Percentiles rank a stretch among this genome's conserved stretches.
Evolutionary conservation across 2,888 invertebrate genomes (phyloP).

Genomic region (Byasa hedistus): DNA sequence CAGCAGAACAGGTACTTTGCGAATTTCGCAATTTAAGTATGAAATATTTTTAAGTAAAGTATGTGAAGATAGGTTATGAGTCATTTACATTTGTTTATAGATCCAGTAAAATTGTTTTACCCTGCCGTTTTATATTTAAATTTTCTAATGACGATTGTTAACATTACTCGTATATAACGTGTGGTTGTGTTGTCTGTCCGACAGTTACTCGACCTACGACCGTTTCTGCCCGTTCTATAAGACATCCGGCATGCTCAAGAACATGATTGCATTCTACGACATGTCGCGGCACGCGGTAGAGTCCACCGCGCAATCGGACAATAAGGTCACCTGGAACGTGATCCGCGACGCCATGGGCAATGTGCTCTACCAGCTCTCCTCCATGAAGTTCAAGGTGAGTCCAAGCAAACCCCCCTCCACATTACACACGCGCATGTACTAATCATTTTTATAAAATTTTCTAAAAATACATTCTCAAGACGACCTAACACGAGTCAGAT

Average conservation of each 20-base stretch:
- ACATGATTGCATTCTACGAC: constrained; percentile 99
- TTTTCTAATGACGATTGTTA: too few species aligned
- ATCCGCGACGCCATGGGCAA: constrained; percentile 98
- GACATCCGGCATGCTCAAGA: constrained; percentile 98
- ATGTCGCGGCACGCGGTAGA: constrained; percentile 98
- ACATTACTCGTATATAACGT: too few species aligned
- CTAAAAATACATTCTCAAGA: too few species aligned
- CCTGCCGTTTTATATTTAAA: too few species aligned
- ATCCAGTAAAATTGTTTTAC: too few species aligned
- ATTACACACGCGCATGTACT: neutral
- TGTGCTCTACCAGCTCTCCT: constrained; percentile 97
- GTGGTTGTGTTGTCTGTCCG: neutral
- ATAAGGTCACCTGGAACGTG: constrained; percentile 97
- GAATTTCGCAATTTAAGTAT: too few species aligned
- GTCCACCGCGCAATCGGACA: constrained; percentile 98
- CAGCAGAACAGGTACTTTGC: constrained; percentile 95
- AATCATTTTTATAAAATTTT: too few species aligned
- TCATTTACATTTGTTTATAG: too few species aligned
- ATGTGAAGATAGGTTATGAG: too few species aligned
- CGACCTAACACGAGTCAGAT: too few species aligned
- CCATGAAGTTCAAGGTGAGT: constrained; percentile 98
- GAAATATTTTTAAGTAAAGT: too few species aligned
- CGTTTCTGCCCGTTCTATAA: constrained; percentile 99
- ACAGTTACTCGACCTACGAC: constrained; percentile 93
- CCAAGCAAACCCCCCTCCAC: neutral